Evolutionary conservation across 1,140 invertebrate species (phyloP).

Genomic region (Nasonia longicornis): DNA sequence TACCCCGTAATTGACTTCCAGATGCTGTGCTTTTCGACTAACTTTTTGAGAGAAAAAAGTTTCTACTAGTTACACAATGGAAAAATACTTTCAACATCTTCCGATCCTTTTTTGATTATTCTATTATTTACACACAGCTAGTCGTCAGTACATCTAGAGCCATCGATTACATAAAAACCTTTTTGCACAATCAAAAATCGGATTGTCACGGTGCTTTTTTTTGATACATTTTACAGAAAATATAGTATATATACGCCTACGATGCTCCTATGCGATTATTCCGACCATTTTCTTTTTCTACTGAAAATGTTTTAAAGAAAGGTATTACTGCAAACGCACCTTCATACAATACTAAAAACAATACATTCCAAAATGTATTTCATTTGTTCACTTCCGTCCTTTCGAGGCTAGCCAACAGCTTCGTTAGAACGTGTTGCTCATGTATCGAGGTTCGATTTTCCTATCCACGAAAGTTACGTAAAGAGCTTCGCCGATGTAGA

Average conservation of each 20-base stretch:
- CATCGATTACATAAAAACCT: slow-evolving; percentile 6
- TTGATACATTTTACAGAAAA: slow-evolving; percentile 31
- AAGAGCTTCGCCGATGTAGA: slow-evolving; percentile 1
- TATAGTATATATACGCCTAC: not conserved
- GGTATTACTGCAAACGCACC: not conserved
- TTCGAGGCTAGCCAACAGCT: slow-evolving; percentile 12
- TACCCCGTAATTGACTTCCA: slow-evolving; percentile 14
- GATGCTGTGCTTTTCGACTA: slow-evolving; percentile 34
- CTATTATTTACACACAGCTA: not conserved
- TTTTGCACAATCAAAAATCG: slow-evolving; percentile 27
- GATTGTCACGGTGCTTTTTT: slow-evolving; percentile 28
- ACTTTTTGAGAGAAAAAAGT: slow-evolving; percentile 42
- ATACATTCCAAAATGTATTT: slow-evolving; percentile 47
- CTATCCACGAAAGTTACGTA: not conserved
- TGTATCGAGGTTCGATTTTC: slow-evolving; percentile 26
- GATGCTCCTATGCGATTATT: slow-evolving; percentile 14
- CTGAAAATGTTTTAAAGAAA: not conserved
- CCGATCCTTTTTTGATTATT: slow-evolving; percentile 35
- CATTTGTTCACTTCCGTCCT: slow-evolving; percentile 40
- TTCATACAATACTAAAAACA: slow-evolving; percentile 5
- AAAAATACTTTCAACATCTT: slow-evolving; percentile 41
- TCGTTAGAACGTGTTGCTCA: slow-evolving; percentile 6
- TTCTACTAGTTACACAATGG: slow-evolving; percentile 27
- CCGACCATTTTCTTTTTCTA: slow-evolving; percentile 18
- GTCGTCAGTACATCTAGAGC: not conserved